phyloP scores from a whole-genome alignment of 92 coral and sea anemone species.

The Montipora capitata region DNA sequence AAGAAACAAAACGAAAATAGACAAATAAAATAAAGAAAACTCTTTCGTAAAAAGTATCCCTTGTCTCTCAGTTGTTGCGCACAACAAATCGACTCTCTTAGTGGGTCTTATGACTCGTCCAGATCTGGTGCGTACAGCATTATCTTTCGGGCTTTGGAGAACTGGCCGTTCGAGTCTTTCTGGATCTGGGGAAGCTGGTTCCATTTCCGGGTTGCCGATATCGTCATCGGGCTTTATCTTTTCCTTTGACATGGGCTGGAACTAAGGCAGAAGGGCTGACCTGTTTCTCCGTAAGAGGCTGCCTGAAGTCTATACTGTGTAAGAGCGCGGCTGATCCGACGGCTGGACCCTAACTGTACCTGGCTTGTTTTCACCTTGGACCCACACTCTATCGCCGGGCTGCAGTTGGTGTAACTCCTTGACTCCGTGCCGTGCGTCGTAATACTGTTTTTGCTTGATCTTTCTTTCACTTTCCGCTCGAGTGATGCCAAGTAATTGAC shows the following conservation, averaged over 20 bases:
- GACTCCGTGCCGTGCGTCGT: slow-evolving; percentile 36
- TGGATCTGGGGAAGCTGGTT: background rate
- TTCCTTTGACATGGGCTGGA: background rate
- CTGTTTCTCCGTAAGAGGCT: slow-evolving; percentile 1
- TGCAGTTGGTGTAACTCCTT: slow-evolving; percentile 21
- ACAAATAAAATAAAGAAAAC: no score
- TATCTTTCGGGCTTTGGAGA: background rate
- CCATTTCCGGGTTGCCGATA: slow-evolving; percentile 18
- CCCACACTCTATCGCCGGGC: slow-evolving; percentile 63
- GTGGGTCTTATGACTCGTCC: no score
- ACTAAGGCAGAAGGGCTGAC: no score
- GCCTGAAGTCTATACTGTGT: slow-evolving; percentile 15
- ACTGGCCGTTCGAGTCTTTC: no score
- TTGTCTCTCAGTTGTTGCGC: no score
- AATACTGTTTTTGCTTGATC: slow-evolving; percentile 48
- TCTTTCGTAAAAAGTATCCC: no score
- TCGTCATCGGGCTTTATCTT: slow-evolving; percentile 10
- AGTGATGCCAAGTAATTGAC: no score
- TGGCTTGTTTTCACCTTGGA: slow-evolving; percentile 41
- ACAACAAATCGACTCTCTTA: no score
- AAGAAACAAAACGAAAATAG: no score
- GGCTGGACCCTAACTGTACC: slow-evolving; percentile 44
- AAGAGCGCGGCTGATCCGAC: slow-evolving; percentile 19
- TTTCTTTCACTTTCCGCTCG: slow-evolving; percentile 31
- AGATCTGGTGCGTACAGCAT: background rate